Base-by-base conservation (phyloP, 1,140 invertebrate species). In the Anoplolepis gracilipes region DNA sequence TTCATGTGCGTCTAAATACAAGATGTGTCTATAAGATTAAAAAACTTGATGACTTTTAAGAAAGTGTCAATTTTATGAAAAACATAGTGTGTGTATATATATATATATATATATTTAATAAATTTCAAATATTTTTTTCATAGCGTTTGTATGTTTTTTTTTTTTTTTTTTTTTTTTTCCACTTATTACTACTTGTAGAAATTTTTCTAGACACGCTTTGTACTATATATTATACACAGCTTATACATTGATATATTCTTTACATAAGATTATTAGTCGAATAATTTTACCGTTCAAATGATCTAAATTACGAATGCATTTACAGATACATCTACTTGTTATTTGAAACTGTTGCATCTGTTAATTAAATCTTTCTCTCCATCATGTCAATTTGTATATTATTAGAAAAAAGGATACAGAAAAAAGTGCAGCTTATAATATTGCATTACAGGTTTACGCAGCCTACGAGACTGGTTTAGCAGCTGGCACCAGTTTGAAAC, bases 401-500 rank as follows among this genome's bases (percentile, higher is more conserved):
- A 30, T 13, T 30, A 39, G 19, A 0, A 39, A 49, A 49, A 19
- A 49, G 19, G 13, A 10, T 13, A 73, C 59, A 42, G n/a, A n/a
- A n/a, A 82, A 22, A 72, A 22, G 46, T 61, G 30, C 2, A 33
- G 72, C 7, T 25, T 16, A 0, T 33, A 1, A 82, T 84, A 22
- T 84, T 49, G 5, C 16, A 49, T 76, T 90, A 5, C 95, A 97
- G 94, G 98, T 99, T 30, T 99, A 98, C 93, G 98, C 98, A 1
- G 98, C 98, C 3, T 99, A 99, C 93, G 98, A 99, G 88, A 99
- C 98, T 0, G 98, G 99, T 30, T 93, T 99, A 82, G 98, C 98
- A 5, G 97, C 96, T 59, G 98, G 98, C 0, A 99, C 98, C 1
- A 98, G 98, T 89, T 96, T 99, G 0, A 98, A 98, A 92, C 95